Evolutionary conservation across 2,797 vertebrate species (phyloP).

Genomic region (Arctocebus calabarensis): DNA sequence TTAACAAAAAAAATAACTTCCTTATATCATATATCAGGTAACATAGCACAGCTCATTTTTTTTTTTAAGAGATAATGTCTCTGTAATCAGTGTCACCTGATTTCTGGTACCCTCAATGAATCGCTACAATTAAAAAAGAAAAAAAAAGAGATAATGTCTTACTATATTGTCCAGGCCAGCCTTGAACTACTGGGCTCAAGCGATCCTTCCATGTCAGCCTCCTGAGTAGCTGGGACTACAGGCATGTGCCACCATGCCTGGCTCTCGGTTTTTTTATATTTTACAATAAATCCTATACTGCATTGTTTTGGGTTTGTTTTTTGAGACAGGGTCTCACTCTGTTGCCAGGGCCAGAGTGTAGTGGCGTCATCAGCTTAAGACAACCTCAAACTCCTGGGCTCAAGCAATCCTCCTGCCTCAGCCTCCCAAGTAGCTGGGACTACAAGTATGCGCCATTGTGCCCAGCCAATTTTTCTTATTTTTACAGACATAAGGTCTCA

Average conservation of each 20-base stretch:
- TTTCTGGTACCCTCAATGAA: too few species aligned
- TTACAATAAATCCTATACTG: neutral
- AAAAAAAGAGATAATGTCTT: neutral
- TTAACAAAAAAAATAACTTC: constrained; percentile 58
- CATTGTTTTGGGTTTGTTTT: neutral
- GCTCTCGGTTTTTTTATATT: neutral
- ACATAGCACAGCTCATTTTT: neutral
- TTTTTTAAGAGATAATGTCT: neutral
- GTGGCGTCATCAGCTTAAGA: neutral
- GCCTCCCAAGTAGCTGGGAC: neutral
- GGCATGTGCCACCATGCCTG: neutral
- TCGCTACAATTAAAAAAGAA: too few species aligned
- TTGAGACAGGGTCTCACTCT: neutral
- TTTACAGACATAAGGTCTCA: neutral
- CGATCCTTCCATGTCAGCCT: too few species aligned
- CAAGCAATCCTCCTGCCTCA: neutral
- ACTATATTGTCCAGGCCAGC: neutral
- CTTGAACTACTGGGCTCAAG: neutral
- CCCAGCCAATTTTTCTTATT: neutral
- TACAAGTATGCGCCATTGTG: neutral
- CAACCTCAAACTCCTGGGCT: neutral
- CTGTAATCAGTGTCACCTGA: too few species aligned
- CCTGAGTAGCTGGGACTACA: neutral
- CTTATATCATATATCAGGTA: neutral
- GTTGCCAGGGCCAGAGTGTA: neutral